Evolutionary conservation across 1,140 invertebrate genomes (phyloP), one percentile per base, ranked within the genome.

Genomic region (Drosophila nikananu): DNA sequence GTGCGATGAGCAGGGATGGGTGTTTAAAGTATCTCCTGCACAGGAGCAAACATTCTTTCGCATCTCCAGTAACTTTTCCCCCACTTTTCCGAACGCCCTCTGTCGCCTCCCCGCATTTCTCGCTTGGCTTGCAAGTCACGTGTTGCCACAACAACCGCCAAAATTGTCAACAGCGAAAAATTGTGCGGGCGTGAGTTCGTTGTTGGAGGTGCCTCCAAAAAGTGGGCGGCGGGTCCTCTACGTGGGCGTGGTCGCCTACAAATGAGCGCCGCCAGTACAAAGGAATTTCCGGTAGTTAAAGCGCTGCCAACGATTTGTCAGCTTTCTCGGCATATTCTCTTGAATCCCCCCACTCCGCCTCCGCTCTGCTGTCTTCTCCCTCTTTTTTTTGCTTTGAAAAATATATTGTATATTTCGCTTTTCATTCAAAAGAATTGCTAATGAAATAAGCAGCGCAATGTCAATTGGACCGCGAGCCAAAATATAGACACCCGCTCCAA

Each of bases 111-210:
- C 41, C 46, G 37, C 60, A 49, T 39, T 66, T 71, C 49, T 42
- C 80, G 77, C 77, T 90, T 81, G 82, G 86, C 79, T 90, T 90
- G 86, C 84, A 81, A 90, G 86, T 90, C 86, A 90, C 86, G 86
- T 90, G 86, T 90, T 90, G 86, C 86, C 86, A 90, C 86, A 90
- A 90, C 86, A 90, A 90, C 86, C 86, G 86, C 86, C 86, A 81
- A 90, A 90, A 90, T 90, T 90, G 86, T 90, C 86, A 90, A 90
- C 86, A 90, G 86, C 86, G 86, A 90, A 86, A 90, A 90, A 90
- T 90, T 90, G 86, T 57, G 82, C 86, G 86, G 86, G 75, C 81
- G 86, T 90, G 86, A 89, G 86, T 77, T 76, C 68, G 74, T 52
- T 46, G 63, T 54, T 54, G 78, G 78, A 62, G 76, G 60, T 30